Evolutionary conservation across 2,888 invertebrate species (phyloP).

Genomic region (Augochlorella aurata): DNA sequence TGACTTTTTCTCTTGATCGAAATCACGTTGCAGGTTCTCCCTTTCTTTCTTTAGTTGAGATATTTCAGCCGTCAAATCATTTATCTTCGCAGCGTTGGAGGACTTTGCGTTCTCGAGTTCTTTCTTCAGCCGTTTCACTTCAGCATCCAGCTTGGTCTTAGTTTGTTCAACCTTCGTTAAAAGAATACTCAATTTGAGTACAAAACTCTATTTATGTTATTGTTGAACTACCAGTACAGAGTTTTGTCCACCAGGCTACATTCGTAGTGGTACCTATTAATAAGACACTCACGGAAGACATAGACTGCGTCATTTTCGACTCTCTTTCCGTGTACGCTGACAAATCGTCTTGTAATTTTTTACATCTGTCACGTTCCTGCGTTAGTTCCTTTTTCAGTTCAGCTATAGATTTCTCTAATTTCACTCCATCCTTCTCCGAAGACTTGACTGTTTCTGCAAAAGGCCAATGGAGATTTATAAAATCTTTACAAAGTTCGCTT

Average conservation of each 20-base stretch:
- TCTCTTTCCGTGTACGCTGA: slow-evolving; percentile 74
- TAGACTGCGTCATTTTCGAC: slow-evolving; percentile 74
- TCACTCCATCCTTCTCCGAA: slow-evolving; percentile 81
- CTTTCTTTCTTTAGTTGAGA: slow-evolving; percentile 84
- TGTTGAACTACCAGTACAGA: no score
- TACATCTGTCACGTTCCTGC: slow-evolving; percentile 85
- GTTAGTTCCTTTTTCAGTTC: slow-evolving; percentile 84
- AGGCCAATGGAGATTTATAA: slow-evolving; percentile 10
- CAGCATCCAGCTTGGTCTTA: slow-evolving; percentile 83
- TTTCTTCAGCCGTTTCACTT: slow-evolving; percentile 85
- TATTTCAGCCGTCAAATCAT: slow-evolving; percentile 83
- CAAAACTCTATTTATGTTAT: background rate
- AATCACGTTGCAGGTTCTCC: slow-evolving; percentile 86
- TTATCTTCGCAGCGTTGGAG: slow-evolving; percentile 82
- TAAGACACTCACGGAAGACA: slow-evolving; percentile 72
- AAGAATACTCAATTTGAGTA: background rate
- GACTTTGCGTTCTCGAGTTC: slow-evolving; percentile 83
- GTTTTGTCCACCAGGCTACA: background rate
- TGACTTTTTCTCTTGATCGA: slow-evolving; percentile 89
- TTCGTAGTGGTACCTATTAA: background rate
- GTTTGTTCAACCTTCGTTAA: slow-evolving; percentile 84
- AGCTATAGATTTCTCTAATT: slow-evolving; percentile 86
- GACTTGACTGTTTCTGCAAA: slow-evolving; percentile 83
- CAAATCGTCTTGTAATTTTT: slow-evolving; percentile 85
- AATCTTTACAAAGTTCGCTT: background rate